Percentiles rank a stretch among this genome's conserved stretches.
Evolutionary conservation across 2,113 vertebrate species (phyloP).

Genomic region (Chaenogobius annularis): DNA sequence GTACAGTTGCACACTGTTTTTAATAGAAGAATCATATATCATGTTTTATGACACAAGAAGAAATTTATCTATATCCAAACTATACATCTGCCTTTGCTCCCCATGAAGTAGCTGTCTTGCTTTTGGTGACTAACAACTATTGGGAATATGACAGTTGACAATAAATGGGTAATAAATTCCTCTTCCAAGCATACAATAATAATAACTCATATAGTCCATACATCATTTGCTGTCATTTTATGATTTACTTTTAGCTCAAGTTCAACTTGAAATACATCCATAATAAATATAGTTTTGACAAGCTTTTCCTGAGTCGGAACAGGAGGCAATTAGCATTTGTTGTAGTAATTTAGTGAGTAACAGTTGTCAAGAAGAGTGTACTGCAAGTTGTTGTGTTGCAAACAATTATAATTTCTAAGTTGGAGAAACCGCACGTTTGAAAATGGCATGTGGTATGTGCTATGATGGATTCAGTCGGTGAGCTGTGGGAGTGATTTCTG

Average conservation of each 20-base stretch:
- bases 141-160: not conserved
- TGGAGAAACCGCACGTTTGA: constrained; percentile 24
- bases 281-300: not conserved
- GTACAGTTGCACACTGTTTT: not conserved
- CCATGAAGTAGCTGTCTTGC: not conserved
- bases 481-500: constrained; percentile 42
- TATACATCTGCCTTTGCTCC: not conserved
- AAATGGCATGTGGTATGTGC: constrained; percentile 25
- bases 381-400: constrained; percentile 23
- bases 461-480: constrained; percentile 10
- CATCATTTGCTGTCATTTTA: not conserved
- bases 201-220: not conserved
- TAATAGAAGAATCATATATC: not conserved
- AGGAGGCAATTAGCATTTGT: not conserved
- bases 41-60: not conserved
- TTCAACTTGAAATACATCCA: not conserved
- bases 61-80: not conserved
- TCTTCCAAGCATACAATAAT: not conserved
- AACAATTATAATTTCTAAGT: constrained; percentile 17
- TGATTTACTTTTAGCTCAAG: not conserved
- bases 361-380: constrained; percentile 5
- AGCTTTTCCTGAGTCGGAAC: not conserved
- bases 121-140: constrained; percentile 1
- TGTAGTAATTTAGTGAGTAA: constrained; percentile 21
- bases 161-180: not conserved